Evolutionary conservation across 2,888 invertebrate species (phyloP).

Genomic region (Ophraella communa): DNA sequence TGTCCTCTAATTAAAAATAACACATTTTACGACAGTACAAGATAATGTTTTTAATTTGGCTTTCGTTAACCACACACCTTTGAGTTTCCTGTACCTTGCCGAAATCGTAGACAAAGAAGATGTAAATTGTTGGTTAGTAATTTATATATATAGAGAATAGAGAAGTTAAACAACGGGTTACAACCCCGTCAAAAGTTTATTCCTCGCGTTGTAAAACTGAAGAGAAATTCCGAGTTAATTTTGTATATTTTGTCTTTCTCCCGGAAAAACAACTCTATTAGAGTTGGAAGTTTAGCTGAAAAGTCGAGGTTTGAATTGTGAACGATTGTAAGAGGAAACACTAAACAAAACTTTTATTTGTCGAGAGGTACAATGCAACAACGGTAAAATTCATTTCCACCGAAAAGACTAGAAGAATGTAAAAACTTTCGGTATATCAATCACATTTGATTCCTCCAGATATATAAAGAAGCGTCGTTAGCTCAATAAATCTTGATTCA

Average conservation of each 20-base stretch:
- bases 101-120: conserved; percentile 43
- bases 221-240: conserved; percentile 33
- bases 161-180: conserved; percentile 47
- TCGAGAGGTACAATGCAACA: not conserved
- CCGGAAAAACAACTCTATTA: conserved; percentile 32
- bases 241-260: conserved; percentile 40
- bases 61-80: conserved; percentile 30
- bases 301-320: conserved; percentile 3
- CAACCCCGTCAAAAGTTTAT: conserved; percentile 26
- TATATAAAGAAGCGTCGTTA: not conserved
- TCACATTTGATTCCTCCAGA: not conserved
- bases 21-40: too few relatives aligned
- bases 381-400: not conserved
- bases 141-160: too few relatives aligned
- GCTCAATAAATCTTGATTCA: conserved; percentile 19
- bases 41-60: not conserved
- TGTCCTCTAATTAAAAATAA: too few relatives aligned
- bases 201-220: conserved; percentile 29
- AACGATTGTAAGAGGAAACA: not conserved
- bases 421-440: not conserved
- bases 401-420: not conserved
- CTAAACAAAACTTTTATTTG: conserved; percentile 6
- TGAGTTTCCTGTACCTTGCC: conserved; percentile 42
- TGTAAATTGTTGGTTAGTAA: conserved; percentile 41
- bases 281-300: conserved; percentile 6